Evolutionary conservation across 1,140 invertebrate species (phyloP), one percentile per base, ranked within the genome.

Genomic region (Myzus persicae): DNA sequence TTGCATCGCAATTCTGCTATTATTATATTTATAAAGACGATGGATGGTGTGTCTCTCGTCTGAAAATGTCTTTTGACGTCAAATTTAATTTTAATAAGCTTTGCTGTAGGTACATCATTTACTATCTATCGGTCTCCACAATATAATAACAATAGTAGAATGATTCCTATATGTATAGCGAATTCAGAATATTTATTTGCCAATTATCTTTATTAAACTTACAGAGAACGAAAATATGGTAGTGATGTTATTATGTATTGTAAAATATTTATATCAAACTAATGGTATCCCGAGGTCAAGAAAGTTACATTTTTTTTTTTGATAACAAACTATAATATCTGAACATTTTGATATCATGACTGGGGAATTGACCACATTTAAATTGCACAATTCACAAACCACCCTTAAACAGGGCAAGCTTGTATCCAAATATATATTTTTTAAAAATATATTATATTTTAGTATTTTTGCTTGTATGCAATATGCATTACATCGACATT

Each of bases 71-170:
- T 85, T 44, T 85, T 48, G 20, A 24, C 87, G 22, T 48, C 6
- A 88, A 48, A 88, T 88, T 48, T 36, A 88, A 20, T 88, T 88
- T 88, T 88, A 51, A 88, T 88, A 26, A 46, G 31, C 24, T 84
- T 31, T 40, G 38, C 82, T 84, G 24, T 24, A 44, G 2, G 31
- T 85, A 7, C 76, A n/a, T 8, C 40, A 26, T 67, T n/a, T 67
- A 67, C 59, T 67, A 14, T 31, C 26, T n/a, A 67, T 67, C 7
- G 20, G 48, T 51, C 48, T 51, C 48, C 20, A 51, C 48, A 6
- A n/a, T 18, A 76, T n/a, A 76, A 76, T 76, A n/a, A 76, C 59
- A 76, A n/a, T n/a, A 76, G 18, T 76, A 14, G 31, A n/a, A 76
- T 76, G 59, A 36, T n/a, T n/a, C 5, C 5, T n/a, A 76, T 76